Conservation (phyloP, 2,113 vertebrate species). For the Smithornis capensis region DNA sequence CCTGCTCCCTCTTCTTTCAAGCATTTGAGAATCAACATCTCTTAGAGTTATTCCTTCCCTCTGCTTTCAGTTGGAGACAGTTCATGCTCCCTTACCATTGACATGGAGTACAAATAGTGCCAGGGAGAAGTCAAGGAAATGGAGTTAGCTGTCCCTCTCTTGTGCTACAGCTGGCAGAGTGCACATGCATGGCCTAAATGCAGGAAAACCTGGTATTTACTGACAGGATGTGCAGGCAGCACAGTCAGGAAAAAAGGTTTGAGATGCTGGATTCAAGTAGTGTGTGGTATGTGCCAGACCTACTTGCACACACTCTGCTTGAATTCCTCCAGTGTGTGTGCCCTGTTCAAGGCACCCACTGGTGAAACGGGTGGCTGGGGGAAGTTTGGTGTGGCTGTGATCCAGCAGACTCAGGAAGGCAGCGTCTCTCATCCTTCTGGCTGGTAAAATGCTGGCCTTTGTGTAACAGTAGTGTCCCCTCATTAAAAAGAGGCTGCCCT, state of each 20-base stretch:
- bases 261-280: not conserved
- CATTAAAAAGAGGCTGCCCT: not conserved
- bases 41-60: not conserved
- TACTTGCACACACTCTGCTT: not conserved
- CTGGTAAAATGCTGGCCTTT: not conserved
- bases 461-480: not conserved
- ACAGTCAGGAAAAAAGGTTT: not conserved
- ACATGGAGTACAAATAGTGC: not conserved
- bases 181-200: not conserved
- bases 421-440: rapidly evolving
- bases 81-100: not conserved
- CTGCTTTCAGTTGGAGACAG: not conserved
- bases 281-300: not conserved
- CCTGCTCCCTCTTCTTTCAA: not conserved
- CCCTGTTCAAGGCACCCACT: not conserved
- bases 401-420: not conserved
- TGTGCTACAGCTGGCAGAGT: not conserved
- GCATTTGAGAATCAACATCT: not conserved
- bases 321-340: not conserved
- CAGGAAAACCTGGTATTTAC: not conserved
- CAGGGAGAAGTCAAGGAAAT: not conserved
- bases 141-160: not conserved
- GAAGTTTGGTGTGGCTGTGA: not conserved
- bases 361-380: not conserved
- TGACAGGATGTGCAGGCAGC: not conserved